A percentile compares a stretch with the other conserved stretches of the same genome.
Evolutionary conservation across 2,113 vertebrate species (phyloP).

Genomic region (Pimephales promelas): DNA sequence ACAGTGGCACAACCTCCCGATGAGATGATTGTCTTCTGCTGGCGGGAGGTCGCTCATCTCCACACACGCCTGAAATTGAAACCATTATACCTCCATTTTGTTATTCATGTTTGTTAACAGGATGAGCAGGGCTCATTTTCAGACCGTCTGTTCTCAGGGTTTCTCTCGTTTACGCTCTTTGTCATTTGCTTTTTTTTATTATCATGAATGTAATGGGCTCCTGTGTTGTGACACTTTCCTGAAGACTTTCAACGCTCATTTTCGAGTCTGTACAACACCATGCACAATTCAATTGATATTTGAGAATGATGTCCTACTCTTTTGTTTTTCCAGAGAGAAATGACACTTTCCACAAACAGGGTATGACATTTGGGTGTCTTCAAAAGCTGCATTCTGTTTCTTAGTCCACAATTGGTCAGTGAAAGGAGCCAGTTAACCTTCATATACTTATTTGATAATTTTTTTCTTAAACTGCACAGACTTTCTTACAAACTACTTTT

Average conservation of each 20-base stretch:
- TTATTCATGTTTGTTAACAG: constrained; percentile 74
- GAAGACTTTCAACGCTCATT: background rate
- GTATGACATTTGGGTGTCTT: no score
- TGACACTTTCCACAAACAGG: background rate
- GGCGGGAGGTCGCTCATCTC: constrained; percentile 76
- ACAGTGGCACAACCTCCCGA: constrained; percentile 54
- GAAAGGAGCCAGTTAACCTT: background rate
- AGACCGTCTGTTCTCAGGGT: constrained; percentile 46
- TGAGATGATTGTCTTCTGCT: constrained; percentile 78
- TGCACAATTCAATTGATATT: background rate
- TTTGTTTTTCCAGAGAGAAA: background rate
- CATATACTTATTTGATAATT: no score
- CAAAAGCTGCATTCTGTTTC: background rate
- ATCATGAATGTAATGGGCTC: constrained; percentile 32
- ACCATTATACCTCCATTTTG: constrained; percentile 80
- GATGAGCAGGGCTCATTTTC: constrained; percentile 64
- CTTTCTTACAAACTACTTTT: background rate
- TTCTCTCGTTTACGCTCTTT: constrained; percentile 53
- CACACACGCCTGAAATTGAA: constrained; percentile 80
- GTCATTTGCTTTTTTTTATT: constrained; percentile 59
- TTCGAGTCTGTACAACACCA: background rate
- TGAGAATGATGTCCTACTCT: background rate
- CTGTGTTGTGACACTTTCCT: constrained; percentile 26
- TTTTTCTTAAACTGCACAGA: background rate
- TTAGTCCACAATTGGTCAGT: background rate